A percentile compares a stretch with the other conserved stretches of the same genome.
phyloP scores from a whole-genome alignment of 2,888 invertebrate species.

The Tromatobia lineatoria region DNA sequence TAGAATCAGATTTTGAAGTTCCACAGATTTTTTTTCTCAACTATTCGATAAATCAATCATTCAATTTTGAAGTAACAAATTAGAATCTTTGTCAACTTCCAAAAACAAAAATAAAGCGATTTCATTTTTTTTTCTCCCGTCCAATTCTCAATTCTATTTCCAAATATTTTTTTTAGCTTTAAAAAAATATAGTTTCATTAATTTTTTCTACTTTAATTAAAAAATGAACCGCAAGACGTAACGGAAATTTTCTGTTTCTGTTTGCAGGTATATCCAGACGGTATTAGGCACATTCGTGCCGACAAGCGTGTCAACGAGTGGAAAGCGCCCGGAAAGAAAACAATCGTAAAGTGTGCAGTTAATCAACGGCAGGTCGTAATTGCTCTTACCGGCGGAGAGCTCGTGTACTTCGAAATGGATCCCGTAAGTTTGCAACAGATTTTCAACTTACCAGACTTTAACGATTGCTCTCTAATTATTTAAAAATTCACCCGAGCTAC shows the following conservation, averaged over 20 bases:
- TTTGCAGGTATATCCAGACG: slow-evolving; percentile 96
- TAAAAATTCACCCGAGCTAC: too few species aligned
- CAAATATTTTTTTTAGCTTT: too few species aligned
- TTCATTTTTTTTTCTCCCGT: too few species aligned
- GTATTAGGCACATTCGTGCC: slow-evolving; percentile 98
- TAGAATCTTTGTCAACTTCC: too few species aligned
- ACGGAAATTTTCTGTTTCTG: slow-evolving; percentile 36
- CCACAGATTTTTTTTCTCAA: background rate
- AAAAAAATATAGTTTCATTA: too few species aligned
- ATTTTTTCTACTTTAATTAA: too few species aligned
- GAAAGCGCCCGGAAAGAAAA: slow-evolving; percentile 99
- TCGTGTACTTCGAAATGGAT: slow-evolving; percentile 99
- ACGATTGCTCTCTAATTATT: too few species aligned
- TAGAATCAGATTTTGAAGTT: too few species aligned
- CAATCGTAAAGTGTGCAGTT: slow-evolving; percentile 98
- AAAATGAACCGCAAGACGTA: slow-evolving; percentile 20
- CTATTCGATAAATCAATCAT: too few species aligned
- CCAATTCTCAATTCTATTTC: too few species aligned
- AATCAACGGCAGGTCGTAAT: slow-evolving; percentile 99
- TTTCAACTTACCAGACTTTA: background rate
- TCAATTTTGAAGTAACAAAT: background rate
- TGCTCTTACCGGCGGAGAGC: slow-evolving; percentile 98
- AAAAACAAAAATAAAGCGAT: too few species aligned
- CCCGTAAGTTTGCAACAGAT: slow-evolving; percentile 90
- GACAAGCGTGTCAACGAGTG: slow-evolving; percentile 99